Evolutionary conservation across 2,113 vertebrate species (phyloP).

Genomic region (Psittacara wagleri): DNA sequence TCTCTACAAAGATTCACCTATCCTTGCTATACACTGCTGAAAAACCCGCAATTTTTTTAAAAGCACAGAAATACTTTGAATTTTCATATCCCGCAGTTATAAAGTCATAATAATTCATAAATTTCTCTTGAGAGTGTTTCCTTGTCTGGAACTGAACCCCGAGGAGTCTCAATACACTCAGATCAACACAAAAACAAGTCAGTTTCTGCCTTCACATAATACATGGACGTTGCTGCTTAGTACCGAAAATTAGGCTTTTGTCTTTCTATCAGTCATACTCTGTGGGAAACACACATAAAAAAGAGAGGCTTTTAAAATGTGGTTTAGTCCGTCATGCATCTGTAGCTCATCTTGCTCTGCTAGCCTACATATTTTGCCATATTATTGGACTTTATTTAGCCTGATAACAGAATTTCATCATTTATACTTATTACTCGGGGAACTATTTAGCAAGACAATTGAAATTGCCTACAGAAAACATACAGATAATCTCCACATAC

Average conservation of each 20-base stretch:
- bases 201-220: not conserved
- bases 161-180: not conserved
- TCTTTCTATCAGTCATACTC: not conserved
- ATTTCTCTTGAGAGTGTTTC: not conserved
- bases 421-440: not conserved
- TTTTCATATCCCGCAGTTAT: not conserved
- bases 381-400: not conserved
- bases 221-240: accelerated
- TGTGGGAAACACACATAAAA: not conserved
- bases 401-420: not conserved
- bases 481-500: not conserved
- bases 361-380: not conserved
- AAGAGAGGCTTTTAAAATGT: not conserved
- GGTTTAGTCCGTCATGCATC: not conserved
- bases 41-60: not conserved
- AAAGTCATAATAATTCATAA: constrained; percentile 7
- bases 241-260: not conserved
- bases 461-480: not conserved
- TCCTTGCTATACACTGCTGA: not conserved
- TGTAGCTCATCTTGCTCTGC: not conserved
- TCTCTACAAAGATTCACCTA: not conserved
- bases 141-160: not conserved
- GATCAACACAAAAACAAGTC: not conserved
- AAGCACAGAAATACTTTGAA: not conserved
- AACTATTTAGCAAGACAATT: not conserved